Evolutionary conservation across 2,888 invertebrate genomes (phyloP), one percentile per base, ranked within the genome.

Genomic region (Acleris sparsana): DNA sequence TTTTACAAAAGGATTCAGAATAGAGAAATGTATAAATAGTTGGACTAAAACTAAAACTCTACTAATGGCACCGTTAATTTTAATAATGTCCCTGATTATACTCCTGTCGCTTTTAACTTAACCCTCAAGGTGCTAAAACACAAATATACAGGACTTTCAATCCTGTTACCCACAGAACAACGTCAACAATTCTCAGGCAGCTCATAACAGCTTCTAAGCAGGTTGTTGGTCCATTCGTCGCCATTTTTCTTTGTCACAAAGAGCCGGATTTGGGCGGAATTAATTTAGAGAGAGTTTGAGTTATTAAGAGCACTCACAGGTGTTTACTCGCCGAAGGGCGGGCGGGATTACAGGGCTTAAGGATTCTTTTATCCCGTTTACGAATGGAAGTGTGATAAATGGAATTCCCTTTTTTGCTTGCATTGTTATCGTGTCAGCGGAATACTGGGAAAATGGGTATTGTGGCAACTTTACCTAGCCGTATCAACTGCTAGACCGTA

Each of bases 261-360:
- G 57, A 61, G 66, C 57, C 66, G 66, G 61, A 66, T 66, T 66
- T 57, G 61, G 66, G 60, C 51, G 51, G 57, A 66, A 66, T 66
- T 66, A 61, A 66, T 66, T 63, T 62, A 66, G 56, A 46, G 63
- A 58, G 53, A 16, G 57, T 62, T 61, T 62, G 66, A 66, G 66
- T 66, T 66, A 66, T 66, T 66, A 65, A 65, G 66, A 62, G 66
- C 62, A 61, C 61, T 66, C 66, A 62, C 66, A 66, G 66, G 66
- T 66, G 66, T 66, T 66, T 62, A 62, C 60, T 52, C 55, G 55
- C 5, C 18, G 65, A 65, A 61, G 65, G 60, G 49, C 49, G 20
- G 49, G 60, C 29, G 17, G 63, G 58, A 53, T 63, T 63, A 55
- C 20, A 29, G 51, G 65, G 59, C 20, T 65, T 60, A 39, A 17